Conservation (phyloP, 2,113 vertebrate species). For the Polyodon spathula region DNA sequence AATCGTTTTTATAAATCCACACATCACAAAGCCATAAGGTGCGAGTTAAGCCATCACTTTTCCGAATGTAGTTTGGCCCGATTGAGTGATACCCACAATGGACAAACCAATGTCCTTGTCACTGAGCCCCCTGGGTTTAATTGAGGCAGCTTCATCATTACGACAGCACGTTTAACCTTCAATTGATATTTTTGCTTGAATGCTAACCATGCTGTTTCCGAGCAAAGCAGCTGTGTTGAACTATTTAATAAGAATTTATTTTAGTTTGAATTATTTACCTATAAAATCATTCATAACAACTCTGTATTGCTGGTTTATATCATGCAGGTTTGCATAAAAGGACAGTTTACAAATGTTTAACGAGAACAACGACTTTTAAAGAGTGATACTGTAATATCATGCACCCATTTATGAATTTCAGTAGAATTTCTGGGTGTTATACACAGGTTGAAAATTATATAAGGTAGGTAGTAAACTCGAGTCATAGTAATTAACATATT, state of each 20-base stretch:
- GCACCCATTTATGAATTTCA: too few species aligned
- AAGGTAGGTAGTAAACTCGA: too few species aligned
- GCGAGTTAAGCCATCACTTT: neutral
- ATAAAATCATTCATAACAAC: too few species aligned
- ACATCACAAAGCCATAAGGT: neutral
- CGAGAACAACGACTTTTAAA: too few species aligned
- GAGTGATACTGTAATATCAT: too few species aligned
- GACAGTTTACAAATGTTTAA: too few species aligned
- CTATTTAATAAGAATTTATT: neutral
- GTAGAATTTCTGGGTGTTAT: too few species aligned
- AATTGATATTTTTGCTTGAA: conserved; percentile 2
- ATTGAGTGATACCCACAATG: neutral
- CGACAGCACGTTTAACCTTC: neutral
- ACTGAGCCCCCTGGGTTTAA: neutral
- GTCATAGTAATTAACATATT: too few species aligned
- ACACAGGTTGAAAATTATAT: too few species aligned
- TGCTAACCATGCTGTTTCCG: neutral
- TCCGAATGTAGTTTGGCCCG: neutral
- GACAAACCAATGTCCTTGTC: neutral
- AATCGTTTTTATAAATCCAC: neutral
- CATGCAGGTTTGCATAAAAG: too few species aligned
- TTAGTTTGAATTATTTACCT: too few species aligned
- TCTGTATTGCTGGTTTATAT: too few species aligned
- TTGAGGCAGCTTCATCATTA: neutral
- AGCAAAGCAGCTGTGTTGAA: neutral